Base-by-base conservation (phyloP, 2,888 invertebrate genomes). In the Pheosia tremula region DNA sequence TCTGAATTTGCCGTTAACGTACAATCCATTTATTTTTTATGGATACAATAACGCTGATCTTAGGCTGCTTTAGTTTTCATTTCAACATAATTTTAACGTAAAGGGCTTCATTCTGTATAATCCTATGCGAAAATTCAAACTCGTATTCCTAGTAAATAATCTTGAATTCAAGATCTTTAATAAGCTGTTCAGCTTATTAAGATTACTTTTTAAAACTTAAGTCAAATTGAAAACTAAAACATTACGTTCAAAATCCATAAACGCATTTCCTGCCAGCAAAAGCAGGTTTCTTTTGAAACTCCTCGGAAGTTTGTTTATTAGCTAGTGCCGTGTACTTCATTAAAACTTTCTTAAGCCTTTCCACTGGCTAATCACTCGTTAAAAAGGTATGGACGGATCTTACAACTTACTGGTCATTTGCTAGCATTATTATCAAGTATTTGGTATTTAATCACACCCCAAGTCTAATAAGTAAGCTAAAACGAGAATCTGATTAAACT, bases 281-380 rank as follows among this genome's bases (percentile, higher is more conserved):
- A 67, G 54, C 62, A 45, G 63, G 55, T 53, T 62, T 64, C 61
- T 64, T 61, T 64, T 41, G 57, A 36, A 69, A 67, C 58, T 71
- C 65, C 61, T 61, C 52, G 58, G 56, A 78, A 78, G 72, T 79
- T 80, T 67, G 68, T 72, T 76, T 80, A 79, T 77, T 79, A 78
- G 71, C 72, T 74, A 69, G 72, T 67, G 67, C 13, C 5, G 50
- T 41, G 43, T 47, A 47, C 47, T 79, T 78, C 75, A 81, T 81
- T 80, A 79, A 81, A 80, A 80, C 74, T 81, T 81, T 63, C 60
- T 56, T 66, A 63, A 63, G 71, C 72, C 75, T 71, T 69, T 75
- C 63, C 64, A 66, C 67, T 61, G 69, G 63, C 69, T 72, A 79
- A 72, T 71, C 65, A 63, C 68, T 68, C 70, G 73, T 72, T 74